Conservation (phyloP, 2,888 invertebrate species). For the Drosophila colorata region DNA sequence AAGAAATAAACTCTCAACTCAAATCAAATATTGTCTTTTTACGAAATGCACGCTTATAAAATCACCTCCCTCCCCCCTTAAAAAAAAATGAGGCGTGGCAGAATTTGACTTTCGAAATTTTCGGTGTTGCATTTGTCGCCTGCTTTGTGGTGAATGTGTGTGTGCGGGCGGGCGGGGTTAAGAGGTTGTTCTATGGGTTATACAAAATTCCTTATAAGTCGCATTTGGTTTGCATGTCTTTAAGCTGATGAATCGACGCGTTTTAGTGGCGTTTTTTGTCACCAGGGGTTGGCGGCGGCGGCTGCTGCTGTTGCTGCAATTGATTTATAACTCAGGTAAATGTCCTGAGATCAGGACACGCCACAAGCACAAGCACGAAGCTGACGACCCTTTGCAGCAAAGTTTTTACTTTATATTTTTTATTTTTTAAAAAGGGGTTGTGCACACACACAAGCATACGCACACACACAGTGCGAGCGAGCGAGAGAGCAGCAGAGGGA, state of each 20-base stretch:
- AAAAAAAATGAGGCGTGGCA: constrained; percentile 55
- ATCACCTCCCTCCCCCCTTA: not conserved
- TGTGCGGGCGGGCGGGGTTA: not conserved
- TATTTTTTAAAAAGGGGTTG: constrained; percentile 67
- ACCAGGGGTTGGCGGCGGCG: constrained; percentile 26
- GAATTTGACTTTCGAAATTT: constrained; percentile 37
- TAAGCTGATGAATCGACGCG: constrained; percentile 40
- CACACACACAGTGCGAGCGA: not conserved
- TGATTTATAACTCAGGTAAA: constrained; percentile 77
- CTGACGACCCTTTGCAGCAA: constrained; percentile 54
- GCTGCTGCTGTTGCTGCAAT: constrained; percentile 49
- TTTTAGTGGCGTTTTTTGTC: constrained; percentile 41
- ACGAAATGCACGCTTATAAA: constrained; percentile 47
- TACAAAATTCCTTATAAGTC: not conserved
- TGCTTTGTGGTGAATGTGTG: not conserved
- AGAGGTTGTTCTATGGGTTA: constrained; percentile 2
- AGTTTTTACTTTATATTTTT: constrained; percentile 37
- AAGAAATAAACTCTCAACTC: constrained; percentile 56
- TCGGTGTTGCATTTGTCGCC: constrained; percentile 29
- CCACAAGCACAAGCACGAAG: constrained; percentile 37
- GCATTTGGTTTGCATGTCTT: constrained; percentile 3
- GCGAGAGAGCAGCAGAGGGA: not conserved
- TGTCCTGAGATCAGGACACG: constrained; percentile 79
- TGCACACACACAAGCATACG: constrained; percentile 21
- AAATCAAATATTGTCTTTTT: constrained; percentile 75